Evolutionary conservation across 2,888 invertebrate species (phyloP).

Genomic region (Nasonovia ribisnigri): DNA sequence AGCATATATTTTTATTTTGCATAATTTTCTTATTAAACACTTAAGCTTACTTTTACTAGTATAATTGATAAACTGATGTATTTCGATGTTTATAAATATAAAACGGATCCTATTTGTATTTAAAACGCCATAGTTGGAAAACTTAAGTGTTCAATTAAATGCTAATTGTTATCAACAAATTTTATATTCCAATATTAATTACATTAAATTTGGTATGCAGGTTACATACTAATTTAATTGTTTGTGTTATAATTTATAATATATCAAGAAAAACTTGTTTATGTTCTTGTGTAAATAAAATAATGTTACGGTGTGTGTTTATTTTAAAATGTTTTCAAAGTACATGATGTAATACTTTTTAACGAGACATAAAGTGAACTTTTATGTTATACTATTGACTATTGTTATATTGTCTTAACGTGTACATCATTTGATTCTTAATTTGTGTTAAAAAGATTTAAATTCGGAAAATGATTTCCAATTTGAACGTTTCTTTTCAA

Average conservation of each 20-base stretch:
- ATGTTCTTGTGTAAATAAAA: not conserved
- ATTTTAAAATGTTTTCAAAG: conserved; percentile 19
- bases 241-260: conserved; percentile 15
- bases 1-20: not conserved
- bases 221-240: not conserved
- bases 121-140: not conserved
- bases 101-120: conserved; percentile 8
- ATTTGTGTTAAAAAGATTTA: not conserved
- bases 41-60: not conserved
- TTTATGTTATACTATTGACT: not conserved
- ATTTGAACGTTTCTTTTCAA: conserved; percentile 47
- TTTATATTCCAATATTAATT: not conserved
- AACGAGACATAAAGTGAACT: conserved; percentile 12
- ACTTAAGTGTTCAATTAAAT: not conserved
- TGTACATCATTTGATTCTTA: not conserved
- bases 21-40: not conserved
- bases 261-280: not conserved
- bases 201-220: not conserved
- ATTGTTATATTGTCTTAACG: conserved; percentile 6
- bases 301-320: conserved; percentile 2
- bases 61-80: conserved; percentile 62
- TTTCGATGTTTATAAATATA: conserved; percentile 51
- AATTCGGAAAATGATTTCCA: conserved; percentile 34
- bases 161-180: not conserved
- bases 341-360: not conserved